A percentile compares a stretch with the other conserved stretches of the same genome.
These are phyloP conservation scores for Oryzias javanicus DNA, from an alignment of 2,113 vertebrate genomes.

Conservation along the genomic window DNA sequence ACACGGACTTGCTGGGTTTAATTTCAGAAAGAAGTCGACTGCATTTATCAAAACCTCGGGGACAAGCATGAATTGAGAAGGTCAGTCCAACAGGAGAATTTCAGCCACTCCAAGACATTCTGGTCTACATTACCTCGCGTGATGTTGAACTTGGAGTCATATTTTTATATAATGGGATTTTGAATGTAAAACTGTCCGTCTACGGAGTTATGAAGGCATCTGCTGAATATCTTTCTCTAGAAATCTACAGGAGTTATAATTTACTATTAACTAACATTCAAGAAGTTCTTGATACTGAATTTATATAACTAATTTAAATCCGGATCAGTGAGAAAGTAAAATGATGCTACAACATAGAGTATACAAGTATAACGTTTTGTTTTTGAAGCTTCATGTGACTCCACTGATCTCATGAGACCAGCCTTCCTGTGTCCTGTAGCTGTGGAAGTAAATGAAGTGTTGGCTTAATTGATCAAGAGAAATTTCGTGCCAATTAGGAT, in stretches of 20 bases:
- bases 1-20: conserved; percentile 77
- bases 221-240: conserved; percentile 7
- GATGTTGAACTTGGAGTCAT: conserved; percentile 29
- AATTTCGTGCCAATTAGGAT: no score
- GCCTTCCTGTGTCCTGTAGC: no score
- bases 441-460: no score
- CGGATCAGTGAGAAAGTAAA: no score
- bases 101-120: conserved; percentile 46
- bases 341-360: no score
- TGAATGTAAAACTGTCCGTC: conserved; percentile 34
- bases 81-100: conserved; percentile 52
- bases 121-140: conserved; percentile 19
- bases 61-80: conserved; percentile 55
- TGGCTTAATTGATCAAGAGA: no score
- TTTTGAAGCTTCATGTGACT: no score
- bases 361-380: no score
- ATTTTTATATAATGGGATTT: conserved; percentile 42
- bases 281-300: neutral
- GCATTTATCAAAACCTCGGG: conserved; percentile 78
- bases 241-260: neutral
- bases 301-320: neutral
- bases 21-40: conserved; percentile 76
- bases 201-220: neutral
- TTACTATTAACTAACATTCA: neutral
- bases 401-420: no score